phyloP scores from a whole-genome alignment of 2,888 invertebrate genomes.

The Amblyteles armatorius region DNA sequence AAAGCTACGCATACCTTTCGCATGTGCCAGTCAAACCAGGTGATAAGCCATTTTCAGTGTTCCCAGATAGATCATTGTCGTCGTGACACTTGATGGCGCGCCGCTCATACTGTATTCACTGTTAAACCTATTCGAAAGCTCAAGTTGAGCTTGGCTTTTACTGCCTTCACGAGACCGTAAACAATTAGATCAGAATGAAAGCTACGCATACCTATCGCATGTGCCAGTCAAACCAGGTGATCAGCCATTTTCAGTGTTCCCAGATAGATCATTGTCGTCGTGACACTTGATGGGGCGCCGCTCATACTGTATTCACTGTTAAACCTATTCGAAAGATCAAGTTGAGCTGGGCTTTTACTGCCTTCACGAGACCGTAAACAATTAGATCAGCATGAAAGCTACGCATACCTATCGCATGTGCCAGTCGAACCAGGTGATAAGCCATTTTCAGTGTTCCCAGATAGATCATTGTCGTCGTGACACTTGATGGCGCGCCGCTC shows the following conservation, averaged over 20 bases:
- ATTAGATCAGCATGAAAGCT: background rate
- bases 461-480: too few relatives aligned
- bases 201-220: background rate
- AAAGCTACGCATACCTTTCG: background rate
- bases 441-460: too few relatives aligned
- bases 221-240: background rate
- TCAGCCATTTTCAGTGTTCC: background rate
- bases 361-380: conserved; percentile 4
- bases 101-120: background rate
- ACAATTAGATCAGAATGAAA: background rate
- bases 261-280: too few relatives aligned
- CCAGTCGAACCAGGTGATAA: background rate
- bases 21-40: background rate
- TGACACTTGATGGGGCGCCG: background rate
- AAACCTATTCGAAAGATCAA: background rate
- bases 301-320: conserved; percentile 9
- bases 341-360: background rate
- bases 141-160: background rate
- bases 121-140: background rate
- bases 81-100: background rate
- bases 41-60: background rate
- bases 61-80: too few relatives aligned
- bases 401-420: background rate
- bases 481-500: background rate
- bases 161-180: background rate